Base-by-base conservation (phyloP, 1,140 invertebrate genomes). In the Choristoneura fumiferana region DNA sequence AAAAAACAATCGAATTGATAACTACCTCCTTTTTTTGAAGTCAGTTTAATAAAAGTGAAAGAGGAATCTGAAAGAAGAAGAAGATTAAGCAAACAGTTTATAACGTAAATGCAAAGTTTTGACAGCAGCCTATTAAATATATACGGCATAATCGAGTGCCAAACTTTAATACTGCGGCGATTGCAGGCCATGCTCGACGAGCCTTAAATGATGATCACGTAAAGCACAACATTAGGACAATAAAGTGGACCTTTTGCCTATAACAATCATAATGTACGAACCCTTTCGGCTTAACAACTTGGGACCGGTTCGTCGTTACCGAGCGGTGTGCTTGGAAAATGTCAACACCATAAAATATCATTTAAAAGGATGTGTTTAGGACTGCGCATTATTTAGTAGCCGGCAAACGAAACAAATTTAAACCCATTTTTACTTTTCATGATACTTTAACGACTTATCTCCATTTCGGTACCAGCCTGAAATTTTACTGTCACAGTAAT, bases 271-370 rank as follows among this genome's bases (percentile, higher is more conserved):
- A 77, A 78, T 69, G 64, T 71, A 69, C 61, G 72, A 68, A 78
- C 75, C 76, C 73, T 78, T 84, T 80, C 58, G 73, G 76, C 76
- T 80, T 80, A 80, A 83, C 73, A 79, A 78, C 67, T 79, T 65
- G 59, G 76, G 72, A 33, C 65, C 64, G 58, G 59, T 60, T 67
- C 61, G 58, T 65, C 68, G 62, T 69, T 70, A 69, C 68, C 54
- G 60, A 62, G 63, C 53, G 39, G 34, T 60, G 57, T 67, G 58
- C 61, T 65, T 55, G 52, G 58, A 58, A 69, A 78, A 73, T 68
- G 65, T 72, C 67, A 69, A 73, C 63, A 71, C 60, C 55, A 73
- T 74, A 70, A 78, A 74, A 67, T 67, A 75, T 68, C 60, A 71
- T 67, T 66, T 69, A 64, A 71, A 71, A 61, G 54, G 56, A 56